phyloP scores from a whole-genome alignment of 1,140 invertebrate species.

The Pollicipes pollicipes region DNA sequence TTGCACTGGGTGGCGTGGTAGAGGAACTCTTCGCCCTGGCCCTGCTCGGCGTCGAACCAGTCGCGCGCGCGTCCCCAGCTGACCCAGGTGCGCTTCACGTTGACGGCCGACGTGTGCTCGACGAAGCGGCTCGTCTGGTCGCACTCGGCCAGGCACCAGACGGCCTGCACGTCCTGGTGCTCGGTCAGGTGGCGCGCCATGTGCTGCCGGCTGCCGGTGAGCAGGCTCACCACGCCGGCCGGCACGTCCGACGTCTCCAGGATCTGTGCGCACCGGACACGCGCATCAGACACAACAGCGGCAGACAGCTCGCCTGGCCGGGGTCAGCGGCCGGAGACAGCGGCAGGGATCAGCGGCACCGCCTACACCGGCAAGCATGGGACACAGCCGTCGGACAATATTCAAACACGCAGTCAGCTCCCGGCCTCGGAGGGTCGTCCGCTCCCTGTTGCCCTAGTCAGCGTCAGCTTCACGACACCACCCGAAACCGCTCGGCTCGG shows the following conservation, averaged over 20 bases:
- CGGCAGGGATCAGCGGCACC: too few species aligned
- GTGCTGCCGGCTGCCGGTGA: constrained; percentile 31
- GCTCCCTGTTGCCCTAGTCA: too few species aligned
- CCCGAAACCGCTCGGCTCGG: too few species aligned
- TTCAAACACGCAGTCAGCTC: too few species aligned
- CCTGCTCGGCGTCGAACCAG: constrained; percentile 22
- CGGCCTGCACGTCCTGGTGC: constrained; percentile 30
- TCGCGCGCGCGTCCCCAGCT: constrained; percentile 26
- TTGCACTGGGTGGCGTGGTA: constrained; percentile 30
- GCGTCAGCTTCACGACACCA: too few species aligned
- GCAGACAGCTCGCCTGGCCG: too few species aligned
- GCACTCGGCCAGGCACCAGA: constrained; percentile 29
- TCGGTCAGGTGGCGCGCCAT: constrained; percentile 28
- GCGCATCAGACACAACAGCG: too few species aligned
- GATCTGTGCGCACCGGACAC: constrained; percentile 23
- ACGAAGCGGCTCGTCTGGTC: constrained; percentile 20
- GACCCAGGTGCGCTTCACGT: constrained; percentile 32
- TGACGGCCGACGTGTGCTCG: constrained; percentile 26
- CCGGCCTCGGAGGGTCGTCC: too few species aligned
- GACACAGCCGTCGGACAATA: too few species aligned
- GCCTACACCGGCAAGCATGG: too few species aligned
- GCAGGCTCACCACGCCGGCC: constrained; percentile 33
- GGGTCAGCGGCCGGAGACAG: too few species aligned
- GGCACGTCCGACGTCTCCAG: constrained; percentile 34
- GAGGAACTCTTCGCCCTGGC: constrained; percentile 30